These are phyloP conservation scores for Pagetopsis macropterus DNA, from an alignment of 2,797 vertebrate species.

Conservation along the genomic window DNA sequence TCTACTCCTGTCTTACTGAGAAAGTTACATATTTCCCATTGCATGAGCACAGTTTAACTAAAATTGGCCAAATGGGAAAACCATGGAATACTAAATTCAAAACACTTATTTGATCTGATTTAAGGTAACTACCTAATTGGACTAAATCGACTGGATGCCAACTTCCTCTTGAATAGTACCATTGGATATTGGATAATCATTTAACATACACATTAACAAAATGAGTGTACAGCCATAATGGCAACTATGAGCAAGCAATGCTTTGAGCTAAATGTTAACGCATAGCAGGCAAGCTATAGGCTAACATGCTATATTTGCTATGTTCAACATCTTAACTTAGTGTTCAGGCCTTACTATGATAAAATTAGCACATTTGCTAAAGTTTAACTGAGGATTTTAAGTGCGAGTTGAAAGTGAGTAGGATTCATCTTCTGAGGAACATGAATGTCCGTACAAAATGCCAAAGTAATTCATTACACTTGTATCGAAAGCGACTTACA, in stretches of 20 bases:
- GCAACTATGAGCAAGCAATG: neutral
- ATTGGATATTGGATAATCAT: neutral
- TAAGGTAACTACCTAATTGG: neutral
- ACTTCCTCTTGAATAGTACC: conserved; percentile 1
- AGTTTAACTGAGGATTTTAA: neutral
- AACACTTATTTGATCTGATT: conserved; percentile 16
- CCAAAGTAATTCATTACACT: no score
- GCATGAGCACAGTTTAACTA: conserved; percentile 15
- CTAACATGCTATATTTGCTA: neutral
- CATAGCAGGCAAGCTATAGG: no score
- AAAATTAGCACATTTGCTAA: neutral
- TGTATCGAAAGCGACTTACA: no score
- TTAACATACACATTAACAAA: neutral
- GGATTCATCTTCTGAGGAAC: no score
- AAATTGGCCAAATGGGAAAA: conserved; percentile 24
- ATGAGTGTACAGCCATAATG: neutral
- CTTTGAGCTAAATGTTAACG: neutral
- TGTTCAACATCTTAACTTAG: neutral
- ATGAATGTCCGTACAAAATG: no score
- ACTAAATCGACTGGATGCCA: neutral
- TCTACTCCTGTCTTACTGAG: conserved; percentile 30
- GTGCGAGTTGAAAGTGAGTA: no score
- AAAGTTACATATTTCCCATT: conserved; percentile 30
- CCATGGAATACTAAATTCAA: conserved; percentile 8
- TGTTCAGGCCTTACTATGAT: no score